Evolutionary conservation across 2,797 vertebrate genomes (phyloP).

Genomic region (Sebastes kiyomatsui): DNA sequence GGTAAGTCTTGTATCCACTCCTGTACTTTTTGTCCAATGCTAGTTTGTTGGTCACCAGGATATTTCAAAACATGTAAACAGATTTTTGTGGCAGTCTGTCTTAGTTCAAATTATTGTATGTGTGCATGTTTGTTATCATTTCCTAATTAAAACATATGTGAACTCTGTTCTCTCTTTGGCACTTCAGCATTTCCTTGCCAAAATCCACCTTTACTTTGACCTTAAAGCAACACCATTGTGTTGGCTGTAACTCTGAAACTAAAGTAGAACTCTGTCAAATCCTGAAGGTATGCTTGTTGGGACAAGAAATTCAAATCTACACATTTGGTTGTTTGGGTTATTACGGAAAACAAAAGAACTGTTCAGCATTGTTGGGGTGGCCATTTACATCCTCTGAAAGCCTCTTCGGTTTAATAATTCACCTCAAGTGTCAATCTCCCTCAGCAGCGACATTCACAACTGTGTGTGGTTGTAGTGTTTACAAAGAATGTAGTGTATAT

Average conservation of each 20-base stretch:
- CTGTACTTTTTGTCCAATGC: not conserved
- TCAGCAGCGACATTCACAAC: not conserved
- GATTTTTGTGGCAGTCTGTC: not conserved
- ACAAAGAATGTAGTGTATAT: not conserved
- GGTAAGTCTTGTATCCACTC: not conserved
- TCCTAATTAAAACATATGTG: not conserved
- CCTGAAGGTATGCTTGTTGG: not conserved
- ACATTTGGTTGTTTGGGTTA: not conserved
- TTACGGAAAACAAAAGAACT: not conserved
- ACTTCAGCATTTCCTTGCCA: not conserved
- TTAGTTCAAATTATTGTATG: not conserved
- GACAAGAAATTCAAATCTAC: not conserved
- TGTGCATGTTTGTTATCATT: not conserved
- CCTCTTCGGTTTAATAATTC: not conserved
- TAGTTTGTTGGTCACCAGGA: not conserved
- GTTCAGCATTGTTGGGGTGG: not conserved
- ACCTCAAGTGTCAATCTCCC: not conserved
- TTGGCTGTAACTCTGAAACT: not conserved
- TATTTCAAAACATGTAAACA: not conserved
- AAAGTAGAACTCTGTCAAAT: not conserved
- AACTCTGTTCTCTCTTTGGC: not conserved
- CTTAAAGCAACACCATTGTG: not conserved
- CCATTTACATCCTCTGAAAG: not conserved
- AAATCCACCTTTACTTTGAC: not conserved
- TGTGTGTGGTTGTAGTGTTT: not conserved